A percentile compares a stretch with the other conserved stretches of the same genome.
Conservation (phyloP, 2,888 invertebrate species). For the Atethmia centrago region DNA sequence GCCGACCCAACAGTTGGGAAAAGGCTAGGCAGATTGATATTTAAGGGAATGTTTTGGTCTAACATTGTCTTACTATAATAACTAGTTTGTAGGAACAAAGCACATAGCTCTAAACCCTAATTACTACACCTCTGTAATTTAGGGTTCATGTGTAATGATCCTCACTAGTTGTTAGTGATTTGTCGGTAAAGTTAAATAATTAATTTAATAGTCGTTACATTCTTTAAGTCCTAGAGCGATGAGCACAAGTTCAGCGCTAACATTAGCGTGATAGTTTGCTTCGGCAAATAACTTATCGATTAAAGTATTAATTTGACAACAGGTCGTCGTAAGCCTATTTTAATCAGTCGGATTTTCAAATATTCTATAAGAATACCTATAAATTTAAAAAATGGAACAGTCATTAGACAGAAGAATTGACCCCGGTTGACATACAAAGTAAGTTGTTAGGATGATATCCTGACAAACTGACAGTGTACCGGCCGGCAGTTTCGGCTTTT, state of each 20-base stretch:
- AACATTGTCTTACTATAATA: neutral
- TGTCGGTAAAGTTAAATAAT: neutral
- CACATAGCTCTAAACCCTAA: neutral
- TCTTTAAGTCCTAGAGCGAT: neutral
- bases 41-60: neutral
- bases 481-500: slow-evolving; percentile 63
- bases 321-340: neutral
- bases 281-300: neutral
- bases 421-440: slow-evolving; percentile 6
- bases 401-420: neutral
- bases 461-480: slow-evolving; percentile 53
- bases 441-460: slow-evolving; percentile 2
- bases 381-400: neutral
- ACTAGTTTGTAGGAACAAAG: neutral
- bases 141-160: neutral
- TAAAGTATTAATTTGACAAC: neutral
- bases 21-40: too few species aligned
- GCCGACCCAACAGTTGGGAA: too few species aligned
- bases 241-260: neutral
- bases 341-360: neutral
- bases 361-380: neutral
- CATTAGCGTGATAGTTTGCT: too few species aligned
- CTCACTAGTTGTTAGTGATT: neutral
- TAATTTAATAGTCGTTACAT: neutral
- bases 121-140: neutral